These are phyloP conservation scores for Tyria jacobaeae DNA, from an alignment of 2,888 invertebrate genomes.

Conservation along the genomic window DNA sequence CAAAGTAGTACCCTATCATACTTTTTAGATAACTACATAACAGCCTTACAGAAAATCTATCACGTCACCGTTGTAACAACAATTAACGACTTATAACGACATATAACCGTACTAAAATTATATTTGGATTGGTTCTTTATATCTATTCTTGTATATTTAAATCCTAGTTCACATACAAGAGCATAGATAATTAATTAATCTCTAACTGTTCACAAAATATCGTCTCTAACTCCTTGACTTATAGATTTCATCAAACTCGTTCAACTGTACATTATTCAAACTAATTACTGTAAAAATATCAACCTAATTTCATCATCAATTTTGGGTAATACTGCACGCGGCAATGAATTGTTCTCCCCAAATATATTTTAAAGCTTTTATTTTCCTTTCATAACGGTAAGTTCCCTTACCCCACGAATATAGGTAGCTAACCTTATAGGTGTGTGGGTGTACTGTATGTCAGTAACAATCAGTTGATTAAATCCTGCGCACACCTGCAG, in stretches of 20 bases:
- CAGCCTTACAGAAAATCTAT: too few species aligned
- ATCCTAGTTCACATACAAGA: neutral
- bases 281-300: slow-evolving; percentile 7
- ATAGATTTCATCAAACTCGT: neutral
- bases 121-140: too few species aligned
- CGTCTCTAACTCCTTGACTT: neutral
- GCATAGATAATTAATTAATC: too few species aligned
- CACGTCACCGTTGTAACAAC: too few species aligned
- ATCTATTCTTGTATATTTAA: neutral
- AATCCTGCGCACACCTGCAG: slow-evolving; percentile 82
- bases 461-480: slow-evolving; percentile 82
- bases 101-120: too few species aligned
- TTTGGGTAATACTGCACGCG: slow-evolving; percentile 11
- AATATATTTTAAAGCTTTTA: slow-evolving; percentile 35
- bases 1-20: too few species aligned
- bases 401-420: slow-evolving; percentile 37
- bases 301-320: slow-evolving; percentile 2
- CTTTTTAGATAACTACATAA: too few species aligned
- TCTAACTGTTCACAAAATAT: too few species aligned
- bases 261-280: neutral
- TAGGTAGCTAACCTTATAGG: slow-evolving; percentile 36
- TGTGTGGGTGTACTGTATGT: slow-evolving; percentile 45
- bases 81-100: too few species aligned
- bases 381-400: slow-evolving; percentile 43
- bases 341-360: slow-evolving; percentile 34